A percentile compares a stretch with the other conserved stretches of the same genome.
Evolutionary conservation across 2,113 vertebrate genomes (phyloP).

Genomic region (Aix galericulata): DNA sequence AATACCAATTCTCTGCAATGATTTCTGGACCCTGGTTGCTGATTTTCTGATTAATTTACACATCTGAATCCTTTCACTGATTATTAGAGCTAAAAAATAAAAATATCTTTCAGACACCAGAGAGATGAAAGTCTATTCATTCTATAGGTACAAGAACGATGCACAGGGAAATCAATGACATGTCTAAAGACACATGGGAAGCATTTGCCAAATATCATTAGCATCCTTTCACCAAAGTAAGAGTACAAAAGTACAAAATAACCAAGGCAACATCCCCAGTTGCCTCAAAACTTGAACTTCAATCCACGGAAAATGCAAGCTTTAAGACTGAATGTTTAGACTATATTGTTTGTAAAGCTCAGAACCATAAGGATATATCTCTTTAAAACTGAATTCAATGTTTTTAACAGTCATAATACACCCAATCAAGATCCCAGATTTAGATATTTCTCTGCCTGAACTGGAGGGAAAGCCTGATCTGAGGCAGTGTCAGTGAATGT

Average conservation of each 20-base stretch:
- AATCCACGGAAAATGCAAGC: neutral
- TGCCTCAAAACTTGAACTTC: neutral
- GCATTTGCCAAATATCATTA: neutral
- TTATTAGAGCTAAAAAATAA: neutral
- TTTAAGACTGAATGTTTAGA: neutral
- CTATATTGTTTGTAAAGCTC: neutral
- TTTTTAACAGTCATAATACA: neutral
- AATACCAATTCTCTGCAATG: neutral
- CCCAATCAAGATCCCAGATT: neutral
- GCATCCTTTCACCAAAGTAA: accelerated
- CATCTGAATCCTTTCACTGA: neutral
- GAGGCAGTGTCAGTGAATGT: neutral
- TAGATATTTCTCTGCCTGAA: neutral
- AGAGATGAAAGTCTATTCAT: neutral
- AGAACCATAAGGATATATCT: neutral
- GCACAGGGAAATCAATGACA: neutral
- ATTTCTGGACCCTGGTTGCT: neutral
- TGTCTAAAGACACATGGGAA: neutral
- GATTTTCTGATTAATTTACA: neutral
- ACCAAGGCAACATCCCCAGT: neutral
- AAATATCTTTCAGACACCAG: neutral
- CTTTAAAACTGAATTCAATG: neutral
- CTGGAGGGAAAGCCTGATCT: neutral
- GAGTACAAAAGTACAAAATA: neutral
- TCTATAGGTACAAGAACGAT: neutral